A percentile compares a stretch with the other conserved stretches of the same genome.
Conservation (phyloP, 2,888 invertebrate genomes). For the Drosophila neotestacea region DNA sequence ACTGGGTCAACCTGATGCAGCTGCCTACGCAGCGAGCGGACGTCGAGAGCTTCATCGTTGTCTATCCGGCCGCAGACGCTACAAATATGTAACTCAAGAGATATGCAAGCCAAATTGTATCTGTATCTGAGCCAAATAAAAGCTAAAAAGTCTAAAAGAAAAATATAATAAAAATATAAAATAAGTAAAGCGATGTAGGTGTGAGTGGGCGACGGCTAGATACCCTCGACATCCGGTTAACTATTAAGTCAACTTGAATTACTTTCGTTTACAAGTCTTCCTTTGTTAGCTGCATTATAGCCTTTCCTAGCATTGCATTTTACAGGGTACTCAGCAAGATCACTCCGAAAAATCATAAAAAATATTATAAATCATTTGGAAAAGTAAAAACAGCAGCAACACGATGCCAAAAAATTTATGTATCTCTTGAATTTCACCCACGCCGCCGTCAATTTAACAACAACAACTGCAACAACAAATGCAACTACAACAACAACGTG, state of each 20-base stretch:
- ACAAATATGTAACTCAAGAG: slow-evolving; percentile 72
- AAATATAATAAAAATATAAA: background rate
- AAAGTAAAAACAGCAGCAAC: slow-evolving; percentile 74
- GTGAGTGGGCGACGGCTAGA: background rate
- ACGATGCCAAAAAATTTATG: slow-evolving; percentile 68
- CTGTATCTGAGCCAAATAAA: slow-evolving; percentile 48
- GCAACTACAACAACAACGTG: slow-evolving; percentile 28
- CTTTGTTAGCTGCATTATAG: background rate
- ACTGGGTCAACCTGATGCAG: slow-evolving; percentile 79
- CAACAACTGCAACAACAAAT: slow-evolving; percentile 15
- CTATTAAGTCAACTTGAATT: background rate
- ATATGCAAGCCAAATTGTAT: slow-evolving; percentile 66
- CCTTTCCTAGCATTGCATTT: background rate
- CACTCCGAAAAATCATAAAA: slow-evolving; percentile 39
- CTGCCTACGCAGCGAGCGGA: slow-evolving; percentile 67
- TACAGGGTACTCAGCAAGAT: slow-evolving; percentile 49
- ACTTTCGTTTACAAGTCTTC: background rate
- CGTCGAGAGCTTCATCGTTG: slow-evolving; percentile 43
- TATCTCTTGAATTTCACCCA: slow-evolving; percentile 76
- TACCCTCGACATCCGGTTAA: slow-evolving; percentile 17
- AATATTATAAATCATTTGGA: slow-evolving; percentile 69
- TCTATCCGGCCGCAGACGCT: slow-evolving; percentile 70
- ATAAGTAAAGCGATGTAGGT: background rate
- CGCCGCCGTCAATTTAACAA: slow-evolving; percentile 53
- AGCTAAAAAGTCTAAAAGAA: background rate